Evolutionary conservation across 2,797 vertebrate species (phyloP).

Genomic region (Tarsius wallacei): DNA sequence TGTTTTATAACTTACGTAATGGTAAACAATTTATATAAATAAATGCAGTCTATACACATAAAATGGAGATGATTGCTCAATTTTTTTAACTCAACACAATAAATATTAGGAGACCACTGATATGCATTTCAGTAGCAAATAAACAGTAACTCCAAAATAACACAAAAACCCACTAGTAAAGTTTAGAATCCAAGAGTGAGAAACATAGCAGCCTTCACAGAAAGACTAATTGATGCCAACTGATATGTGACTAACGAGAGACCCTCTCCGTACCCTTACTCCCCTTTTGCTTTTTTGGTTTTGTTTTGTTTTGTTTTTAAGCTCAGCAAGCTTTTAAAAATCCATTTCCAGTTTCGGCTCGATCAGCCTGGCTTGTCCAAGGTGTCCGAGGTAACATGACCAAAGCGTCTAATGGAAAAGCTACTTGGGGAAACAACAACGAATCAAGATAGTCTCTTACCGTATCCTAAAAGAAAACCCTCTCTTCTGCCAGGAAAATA

Average conservation of each 20-base stretch:
- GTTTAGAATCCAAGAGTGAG: constrained; percentile 49
- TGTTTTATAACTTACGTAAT: neutral
- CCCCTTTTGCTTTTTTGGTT: neutral
- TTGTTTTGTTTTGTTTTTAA: neutral
- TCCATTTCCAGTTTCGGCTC: constrained; percentile 6
- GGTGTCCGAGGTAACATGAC: neutral
- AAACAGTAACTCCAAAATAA: constrained; percentile 53
- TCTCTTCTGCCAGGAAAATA: constrained; percentile 51
- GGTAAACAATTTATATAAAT: constrained; percentile 18
- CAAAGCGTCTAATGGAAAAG: constrained; percentile 51
- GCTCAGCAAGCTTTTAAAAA: constrained; percentile 5
- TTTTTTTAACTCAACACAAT: constrained; percentile 2
- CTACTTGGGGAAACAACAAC: constrained; percentile 47
- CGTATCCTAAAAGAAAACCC: constrained; percentile 16
- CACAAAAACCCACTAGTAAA: constrained; percentile 25
- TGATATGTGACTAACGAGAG: neutral
- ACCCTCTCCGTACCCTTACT: neutral
- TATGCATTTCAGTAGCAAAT: constrained; percentile 49
- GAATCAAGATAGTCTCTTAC: constrained; percentile 45
- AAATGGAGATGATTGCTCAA: neutral
- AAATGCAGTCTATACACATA: neutral
- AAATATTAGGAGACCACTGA: constrained; percentile 30
- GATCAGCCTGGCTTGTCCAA: constrained; percentile 32
- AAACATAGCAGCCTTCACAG: constrained; percentile 47
- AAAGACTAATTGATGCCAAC: constrained; percentile 47